Base-by-base conservation (phyloP, 2,888 invertebrate species). In the Camponotus fellah region DNA sequence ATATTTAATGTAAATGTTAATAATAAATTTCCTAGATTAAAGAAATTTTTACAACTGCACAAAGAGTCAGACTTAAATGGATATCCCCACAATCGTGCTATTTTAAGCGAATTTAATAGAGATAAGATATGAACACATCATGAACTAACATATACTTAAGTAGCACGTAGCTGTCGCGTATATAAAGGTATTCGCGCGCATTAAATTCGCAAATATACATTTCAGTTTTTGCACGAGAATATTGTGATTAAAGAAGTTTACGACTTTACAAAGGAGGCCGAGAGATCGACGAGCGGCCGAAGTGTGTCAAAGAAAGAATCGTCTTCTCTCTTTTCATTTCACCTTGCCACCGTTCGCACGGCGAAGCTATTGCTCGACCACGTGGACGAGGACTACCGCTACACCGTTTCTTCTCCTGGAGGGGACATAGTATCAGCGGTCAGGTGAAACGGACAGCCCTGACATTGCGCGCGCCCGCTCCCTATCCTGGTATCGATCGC, bases 391-490 rank as follows among this genome's bases (percentile, higher is more conserved):
- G n/a, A n/a, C 2, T 26, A 68, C 40, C n/a, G 43, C 34, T 71
- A 60, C 32, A 32, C 32, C 9, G n/a, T 40, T 12, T 37, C 43
- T 12, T 37, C 14, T 34, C 5, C 17, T 43, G 34, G 17, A 26
- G n/a, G 8, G 34, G 8, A 26, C 43, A 10, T 32, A 10, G 3
- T 3, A 26, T 56, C 43, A 26, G 3, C 6, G 3, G 17, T 2
- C 37, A 3, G 34, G 85, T 82, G 75, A 72, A 77, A 79, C 26
- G 26, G 26, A 26, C 90, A 91, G 92, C 93, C 93, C 84, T 94
- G 94, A 93, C 94, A 93, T 94, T 93, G 93, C 92, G 91, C 88
- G 89, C 89, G 92, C 91, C 40, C 21, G 21, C 12, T 69, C 8
- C 34, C 49, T 65, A 53, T 17, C 32, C 2, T 4, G 26, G n/a